phyloP scores from a whole-genome alignment of 2,797 vertebrate genomes.

The Tauraco hartlaubi region DNA sequence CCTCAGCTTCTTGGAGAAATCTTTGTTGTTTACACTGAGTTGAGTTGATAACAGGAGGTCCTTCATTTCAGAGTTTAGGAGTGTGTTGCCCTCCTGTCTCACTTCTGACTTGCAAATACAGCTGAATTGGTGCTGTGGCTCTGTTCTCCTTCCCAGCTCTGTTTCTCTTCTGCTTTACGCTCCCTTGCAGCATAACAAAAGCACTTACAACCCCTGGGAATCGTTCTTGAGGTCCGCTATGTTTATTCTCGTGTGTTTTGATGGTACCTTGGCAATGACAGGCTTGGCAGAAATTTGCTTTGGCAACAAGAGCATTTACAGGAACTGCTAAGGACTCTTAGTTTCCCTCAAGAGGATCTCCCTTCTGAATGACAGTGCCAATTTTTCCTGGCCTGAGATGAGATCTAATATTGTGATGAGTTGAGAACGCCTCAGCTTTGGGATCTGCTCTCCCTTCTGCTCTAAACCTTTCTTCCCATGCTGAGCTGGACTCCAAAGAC shows the following conservation, averaged over 20 bases:
- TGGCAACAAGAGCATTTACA: not conserved
- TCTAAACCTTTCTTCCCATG: not conserved
- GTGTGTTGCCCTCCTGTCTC: not conserved
- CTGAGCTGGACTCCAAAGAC: not conserved
- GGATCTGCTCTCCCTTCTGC: not conserved
- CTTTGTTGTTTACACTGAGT: not conserved
- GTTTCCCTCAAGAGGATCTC: not conserved
- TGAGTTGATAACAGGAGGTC: not conserved
- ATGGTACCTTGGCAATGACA: not conserved
- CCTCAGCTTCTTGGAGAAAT: not conserved
- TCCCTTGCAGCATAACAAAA: not conserved
- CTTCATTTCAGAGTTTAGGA: not conserved
- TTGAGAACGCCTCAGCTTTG: not conserved
- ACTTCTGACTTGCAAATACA: not conserved
- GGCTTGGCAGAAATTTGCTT: not conserved
- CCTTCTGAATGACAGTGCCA: not conserved
- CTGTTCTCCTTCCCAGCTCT: not conserved
- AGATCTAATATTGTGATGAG: not conserved
- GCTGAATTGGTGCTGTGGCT: not conserved
- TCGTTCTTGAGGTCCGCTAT: fast-evolving
- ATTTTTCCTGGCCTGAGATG: not conserved
- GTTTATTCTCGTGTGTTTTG: not conserved
- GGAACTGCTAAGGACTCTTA: not conserved
- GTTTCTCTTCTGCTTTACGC: not conserved
- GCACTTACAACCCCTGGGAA: not conserved